Evolutionary conservation across 2,113 vertebrate genomes (phyloP).

Genomic region (Salvelinus namaycush): DNA sequence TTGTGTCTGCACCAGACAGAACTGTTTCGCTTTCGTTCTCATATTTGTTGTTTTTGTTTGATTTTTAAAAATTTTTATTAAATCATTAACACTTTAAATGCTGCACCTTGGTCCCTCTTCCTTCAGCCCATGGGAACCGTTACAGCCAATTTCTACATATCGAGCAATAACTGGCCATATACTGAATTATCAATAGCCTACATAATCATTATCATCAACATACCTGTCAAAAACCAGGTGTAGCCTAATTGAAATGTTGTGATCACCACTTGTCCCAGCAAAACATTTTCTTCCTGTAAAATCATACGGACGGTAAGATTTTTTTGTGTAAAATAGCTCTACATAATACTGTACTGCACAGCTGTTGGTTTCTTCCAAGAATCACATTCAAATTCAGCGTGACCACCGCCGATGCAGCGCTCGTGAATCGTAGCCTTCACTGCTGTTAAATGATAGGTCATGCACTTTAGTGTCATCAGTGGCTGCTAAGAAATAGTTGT

Average conservation of each 20-base stretch:
- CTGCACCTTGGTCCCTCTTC: too few relatives aligned
- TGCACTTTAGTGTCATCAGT: not conserved
- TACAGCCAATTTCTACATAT: too few relatives aligned
- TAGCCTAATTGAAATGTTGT: not conserved
- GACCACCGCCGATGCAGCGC: not conserved
- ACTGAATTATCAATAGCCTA: too few relatives aligned
- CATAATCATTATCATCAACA: not conserved
- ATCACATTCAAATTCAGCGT: constrained; percentile 22
- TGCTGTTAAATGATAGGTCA: not conserved
- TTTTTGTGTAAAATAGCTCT: not conserved
- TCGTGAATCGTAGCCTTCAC: not conserved
- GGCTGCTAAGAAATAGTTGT: too few relatives aligned
- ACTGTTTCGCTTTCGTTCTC: too few relatives aligned
- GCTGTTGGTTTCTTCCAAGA: constrained; percentile 22
- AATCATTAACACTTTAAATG: too few relatives aligned
- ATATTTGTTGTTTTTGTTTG: too few relatives aligned
- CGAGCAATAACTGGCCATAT: too few relatives aligned
- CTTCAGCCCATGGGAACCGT: too few relatives aligned
- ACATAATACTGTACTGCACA: not conserved
- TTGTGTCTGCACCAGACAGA: too few relatives aligned
- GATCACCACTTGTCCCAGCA: not conserved
- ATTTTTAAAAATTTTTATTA: too few relatives aligned
- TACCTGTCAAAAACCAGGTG: not conserved
- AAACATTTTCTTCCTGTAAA: not conserved
- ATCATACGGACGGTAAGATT: not conserved